phyloP scores from a whole-genome alignment of 1,140 invertebrate genomes.

The Papilio helenus region DNA sequence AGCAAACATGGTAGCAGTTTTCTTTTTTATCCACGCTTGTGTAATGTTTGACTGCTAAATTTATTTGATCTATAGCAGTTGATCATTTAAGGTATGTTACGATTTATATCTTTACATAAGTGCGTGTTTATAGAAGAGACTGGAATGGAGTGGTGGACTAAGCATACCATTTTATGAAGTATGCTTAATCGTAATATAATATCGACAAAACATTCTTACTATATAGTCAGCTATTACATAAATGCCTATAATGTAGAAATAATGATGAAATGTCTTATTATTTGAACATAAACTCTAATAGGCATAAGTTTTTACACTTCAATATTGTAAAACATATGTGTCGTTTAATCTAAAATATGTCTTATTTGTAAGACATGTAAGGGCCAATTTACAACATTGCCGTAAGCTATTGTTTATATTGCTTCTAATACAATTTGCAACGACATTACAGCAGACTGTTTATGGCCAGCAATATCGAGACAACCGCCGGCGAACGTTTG shows the following conservation, averaged over 20 bases:
- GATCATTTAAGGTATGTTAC: neutral
- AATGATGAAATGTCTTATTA: neutral
- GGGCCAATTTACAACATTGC: neutral
- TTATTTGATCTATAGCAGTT: neutral
- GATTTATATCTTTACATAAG: neutral
- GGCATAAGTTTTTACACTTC: neutral
- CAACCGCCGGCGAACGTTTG: slow-evolving; percentile 17
- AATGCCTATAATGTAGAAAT: neutral
- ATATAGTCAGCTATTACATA: neutral
- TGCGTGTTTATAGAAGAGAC: neutral
- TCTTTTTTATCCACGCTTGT: slow-evolving; percentile 9
- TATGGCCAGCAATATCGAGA: slow-evolving; percentile 31
- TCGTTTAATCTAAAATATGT: neutral
- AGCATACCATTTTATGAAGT: neutral
- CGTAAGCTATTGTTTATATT: neutral
- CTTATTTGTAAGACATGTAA: slow-evolving; percentile 17
- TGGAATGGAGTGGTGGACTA: neutral
- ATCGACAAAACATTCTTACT: neutral
- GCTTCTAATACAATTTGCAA: slow-evolving; percentile 28
- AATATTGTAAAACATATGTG: neutral
- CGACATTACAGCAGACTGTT: slow-evolving; percentile 29
- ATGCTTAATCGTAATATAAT: neutral
- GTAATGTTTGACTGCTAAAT: neutral
- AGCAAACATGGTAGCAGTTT: neutral
- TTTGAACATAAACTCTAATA: neutral